Percentiles rank a stretch among this genome's conserved stretches.
Evolutionary conservation across 2,113 vertebrate species (phyloP).

Genomic region (Ophiodon elongatus): DNA sequence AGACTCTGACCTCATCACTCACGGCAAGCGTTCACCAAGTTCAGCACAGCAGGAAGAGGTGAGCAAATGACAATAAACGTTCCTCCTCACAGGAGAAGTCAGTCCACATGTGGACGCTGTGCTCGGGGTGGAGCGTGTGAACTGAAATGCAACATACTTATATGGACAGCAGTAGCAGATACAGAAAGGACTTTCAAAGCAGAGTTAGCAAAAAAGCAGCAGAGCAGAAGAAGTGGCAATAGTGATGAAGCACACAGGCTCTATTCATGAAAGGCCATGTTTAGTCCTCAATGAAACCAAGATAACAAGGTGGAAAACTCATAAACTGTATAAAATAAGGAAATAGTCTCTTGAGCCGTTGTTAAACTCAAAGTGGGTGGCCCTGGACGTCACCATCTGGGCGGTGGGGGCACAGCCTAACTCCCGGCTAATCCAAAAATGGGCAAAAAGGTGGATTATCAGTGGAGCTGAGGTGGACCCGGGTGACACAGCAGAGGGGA

Average conservation of each 20-base stretch:
- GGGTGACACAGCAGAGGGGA: no score
- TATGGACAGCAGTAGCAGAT: neutral
- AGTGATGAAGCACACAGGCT: neutral
- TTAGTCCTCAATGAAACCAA: neutral
- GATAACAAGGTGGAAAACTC: neutral
- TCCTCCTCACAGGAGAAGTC: neutral
- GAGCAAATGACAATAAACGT: slow-evolving; percentile 29
- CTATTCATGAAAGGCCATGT: neutral
- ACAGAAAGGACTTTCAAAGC: neutral
- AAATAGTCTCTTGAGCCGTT: neutral
- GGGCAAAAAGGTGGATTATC: no score
- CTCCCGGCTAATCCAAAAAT: no score
- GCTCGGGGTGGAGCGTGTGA: neutral
- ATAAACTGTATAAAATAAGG: neutral
- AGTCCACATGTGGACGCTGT: slow-evolving; percentile 1
- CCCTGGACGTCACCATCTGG: no score
- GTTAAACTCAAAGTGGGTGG: no score
- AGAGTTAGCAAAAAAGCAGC: neutral
- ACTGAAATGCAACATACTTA: slow-evolving; percentile 1
- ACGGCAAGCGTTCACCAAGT: slow-evolving; percentile 18
- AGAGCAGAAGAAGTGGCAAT: neutral
- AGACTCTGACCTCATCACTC: slow-evolving; percentile 40
- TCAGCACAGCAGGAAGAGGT: slow-evolving; percentile 17
- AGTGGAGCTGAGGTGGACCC: no score
- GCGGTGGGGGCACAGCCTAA: no score